phyloP scores from a whole-genome alignment of 2,888 invertebrate genomes.

The Melieria omissa region DNA sequence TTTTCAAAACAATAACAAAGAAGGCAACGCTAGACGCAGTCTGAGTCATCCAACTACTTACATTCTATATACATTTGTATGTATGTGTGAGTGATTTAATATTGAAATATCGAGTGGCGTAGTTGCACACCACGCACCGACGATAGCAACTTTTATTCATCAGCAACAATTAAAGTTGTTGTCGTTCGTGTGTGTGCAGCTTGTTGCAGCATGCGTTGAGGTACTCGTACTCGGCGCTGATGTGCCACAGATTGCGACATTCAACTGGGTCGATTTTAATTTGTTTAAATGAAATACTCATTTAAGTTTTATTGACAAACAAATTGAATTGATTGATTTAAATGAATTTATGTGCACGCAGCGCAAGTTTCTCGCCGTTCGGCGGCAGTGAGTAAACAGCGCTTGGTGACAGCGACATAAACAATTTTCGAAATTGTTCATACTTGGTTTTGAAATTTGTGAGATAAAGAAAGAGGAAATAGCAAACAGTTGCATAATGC shows the following conservation, averaged over 20 bases:
- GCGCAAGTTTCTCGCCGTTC: not conserved
- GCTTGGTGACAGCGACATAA: not conserved
- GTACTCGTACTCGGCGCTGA: not conserved
- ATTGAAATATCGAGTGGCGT: no score
- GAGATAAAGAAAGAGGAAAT: not conserved
- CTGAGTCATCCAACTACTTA: no score
- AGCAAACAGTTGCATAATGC: no score
- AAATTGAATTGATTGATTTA: constrained; percentile 68
- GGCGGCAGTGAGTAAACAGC: constrained; percentile 18
- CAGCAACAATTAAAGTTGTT: no score
- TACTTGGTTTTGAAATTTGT: not conserved
- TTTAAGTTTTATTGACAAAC: constrained; percentile 67
- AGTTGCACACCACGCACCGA: no score
- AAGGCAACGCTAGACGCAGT: no score
- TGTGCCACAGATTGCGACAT: constrained; percentile 48
- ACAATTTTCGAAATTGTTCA: no score
- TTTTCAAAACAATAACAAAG: no score
- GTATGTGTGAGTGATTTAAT: no score
- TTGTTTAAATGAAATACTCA: constrained; percentile 66
- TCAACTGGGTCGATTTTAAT: constrained; percentile 65
- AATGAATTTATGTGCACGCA: constrained; percentile 65
- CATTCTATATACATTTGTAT: no score
- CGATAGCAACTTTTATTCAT: no score
- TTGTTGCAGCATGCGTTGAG: constrained; percentile 6
- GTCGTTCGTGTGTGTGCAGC: no score